Evolutionary conservation across 2,888 invertebrate genomes (phyloP).

Genomic region (Brenthis ino): DNA sequence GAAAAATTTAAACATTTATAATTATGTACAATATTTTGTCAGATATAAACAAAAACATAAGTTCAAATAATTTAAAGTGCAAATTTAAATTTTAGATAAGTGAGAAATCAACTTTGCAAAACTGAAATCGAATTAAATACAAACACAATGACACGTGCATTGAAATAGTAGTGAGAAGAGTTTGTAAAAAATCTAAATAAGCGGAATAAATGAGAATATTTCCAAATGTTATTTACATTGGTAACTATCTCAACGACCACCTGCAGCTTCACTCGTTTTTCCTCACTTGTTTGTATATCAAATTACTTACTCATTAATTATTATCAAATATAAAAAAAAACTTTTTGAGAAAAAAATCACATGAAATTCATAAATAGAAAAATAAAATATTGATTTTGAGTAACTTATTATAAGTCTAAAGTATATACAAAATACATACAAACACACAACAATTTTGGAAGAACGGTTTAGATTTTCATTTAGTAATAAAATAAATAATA

Average conservation of each 20-base stretch:
- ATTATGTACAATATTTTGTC: background rate
- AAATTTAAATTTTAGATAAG: background rate
- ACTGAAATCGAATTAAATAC: slow-evolving; percentile 12
- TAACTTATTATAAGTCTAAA: too few species aligned
- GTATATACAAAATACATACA: slow-evolving; percentile 16
- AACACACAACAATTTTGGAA: slow-evolving; percentile 21
- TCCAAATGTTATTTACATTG: slow-evolving; percentile 3
- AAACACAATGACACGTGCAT: slow-evolving; percentile 6
- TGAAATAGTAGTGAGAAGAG: background rate
- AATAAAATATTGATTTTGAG: too few species aligned
- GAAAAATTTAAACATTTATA: slow-evolving; percentile 3
- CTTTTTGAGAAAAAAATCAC: too few species aligned
- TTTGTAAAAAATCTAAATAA: background rate
- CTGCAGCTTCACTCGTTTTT: background rate
- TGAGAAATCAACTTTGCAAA: slow-evolving; percentile 11
- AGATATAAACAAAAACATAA: background rate
- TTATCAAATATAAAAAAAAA: too few species aligned
- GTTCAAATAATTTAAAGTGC: slow-evolving; percentile 22
- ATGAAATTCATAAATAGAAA: too few species aligned
- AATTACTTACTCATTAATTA: background rate
- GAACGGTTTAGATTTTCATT: slow-evolving; percentile 15
- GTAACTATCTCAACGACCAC: background rate
- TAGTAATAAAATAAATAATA: background rate
- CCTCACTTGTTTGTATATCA: too few species aligned
- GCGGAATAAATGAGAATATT: background rate